These are phyloP conservation scores for Drosophila nannoptera DNA, from an alignment of 1,140 invertebrate species.

Conservation along the genomic window DNA sequence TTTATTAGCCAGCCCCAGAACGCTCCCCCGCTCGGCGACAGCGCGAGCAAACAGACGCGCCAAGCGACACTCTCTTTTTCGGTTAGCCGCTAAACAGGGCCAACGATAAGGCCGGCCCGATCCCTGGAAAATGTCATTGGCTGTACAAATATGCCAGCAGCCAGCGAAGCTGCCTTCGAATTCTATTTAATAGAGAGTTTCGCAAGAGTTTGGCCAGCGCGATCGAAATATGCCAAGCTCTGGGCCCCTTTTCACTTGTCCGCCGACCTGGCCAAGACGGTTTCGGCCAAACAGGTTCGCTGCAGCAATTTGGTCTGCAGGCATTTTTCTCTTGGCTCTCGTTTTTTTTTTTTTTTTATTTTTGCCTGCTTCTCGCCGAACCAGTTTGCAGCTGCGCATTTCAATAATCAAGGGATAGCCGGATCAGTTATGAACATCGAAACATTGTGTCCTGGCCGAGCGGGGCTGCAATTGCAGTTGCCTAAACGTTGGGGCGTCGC, in stretches of 20 bases:
- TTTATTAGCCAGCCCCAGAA: constrained; percentile 45
- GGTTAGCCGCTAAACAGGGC: constrained; percentile 13
- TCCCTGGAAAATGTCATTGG: no score
- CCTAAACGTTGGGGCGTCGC: constrained; percentile 47
- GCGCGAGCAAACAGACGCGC: constrained; percentile 15
- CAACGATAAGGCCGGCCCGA: constrained; percentile 26
- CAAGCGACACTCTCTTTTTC: constrained; percentile 18
- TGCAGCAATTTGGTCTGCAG: no score
- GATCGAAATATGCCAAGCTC: no score
- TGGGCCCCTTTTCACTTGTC: no score
- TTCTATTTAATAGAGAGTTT: no score
- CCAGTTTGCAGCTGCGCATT: constrained; percentile 71
- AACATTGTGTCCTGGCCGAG: constrained; percentile 16
- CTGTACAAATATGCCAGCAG: no score
- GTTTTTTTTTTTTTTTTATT: not conserved
- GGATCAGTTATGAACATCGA: constrained; percentile 68
- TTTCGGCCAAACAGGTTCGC: no score
- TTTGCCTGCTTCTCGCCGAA: constrained; percentile 29
- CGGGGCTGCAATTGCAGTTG: constrained; percentile 28
- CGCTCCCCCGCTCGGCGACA: not conserved
- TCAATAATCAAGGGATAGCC: constrained; percentile 72
- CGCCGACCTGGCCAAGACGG: no score
- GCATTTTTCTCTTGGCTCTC: not conserved
- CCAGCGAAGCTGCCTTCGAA: no score
- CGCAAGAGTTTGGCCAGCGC: no score